Evolutionary conservation across 2,113 vertebrate genomes (phyloP).

Genomic region (Sylvilagus bachmani): DNA sequence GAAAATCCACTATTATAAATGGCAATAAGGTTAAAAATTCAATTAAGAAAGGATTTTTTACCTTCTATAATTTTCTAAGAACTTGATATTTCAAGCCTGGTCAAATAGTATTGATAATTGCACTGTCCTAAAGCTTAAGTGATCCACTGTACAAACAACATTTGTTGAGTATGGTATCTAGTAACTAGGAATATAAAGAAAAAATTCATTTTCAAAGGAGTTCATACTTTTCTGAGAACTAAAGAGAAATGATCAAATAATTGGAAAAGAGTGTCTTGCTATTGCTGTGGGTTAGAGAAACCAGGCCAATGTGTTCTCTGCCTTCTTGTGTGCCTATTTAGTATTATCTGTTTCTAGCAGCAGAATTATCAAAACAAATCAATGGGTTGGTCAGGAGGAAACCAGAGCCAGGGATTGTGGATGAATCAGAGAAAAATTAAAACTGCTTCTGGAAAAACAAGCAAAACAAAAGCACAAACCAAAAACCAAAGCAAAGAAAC

Average conservation of each 20-base stretch:
- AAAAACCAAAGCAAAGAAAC: slow-evolving; percentile 35
- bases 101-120: slow-evolving; percentile 50
- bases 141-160: slow-evolving; percentile 50
- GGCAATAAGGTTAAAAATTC: neutral
- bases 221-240: slow-evolving; percentile 43
- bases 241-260: slow-evolving; percentile 60
- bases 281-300: neutral
- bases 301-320: slow-evolving; percentile 6
- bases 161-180: slow-evolving; percentile 45
- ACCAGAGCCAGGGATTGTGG: neutral
- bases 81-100: neutral
- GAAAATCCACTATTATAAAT: slow-evolving; percentile 41
- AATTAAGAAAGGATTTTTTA: slow-evolving; percentile 44
- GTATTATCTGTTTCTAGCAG: slow-evolving; percentile 27
- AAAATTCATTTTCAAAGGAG: slow-evolving; percentile 59
- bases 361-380: slow-evolving; percentile 25
- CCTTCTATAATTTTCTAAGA: slow-evolving; percentile 37
- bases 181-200: slow-evolving; percentile 53
- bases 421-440: slow-evolving; percentile 6
- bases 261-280: slow-evolving; percentile 36
- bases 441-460: slow-evolving; percentile 6
- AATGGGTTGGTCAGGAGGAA: slow-evolving; percentile 40
- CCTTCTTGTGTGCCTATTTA: slow-evolving; percentile 25
- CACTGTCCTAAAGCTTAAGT: slow-evolving; percentile 47
- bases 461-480: slow-evolving; percentile 20